Evolutionary conservation across 2,888 invertebrate genomes (phyloP).

Genomic region (Hypercompe scribonia): DNA sequence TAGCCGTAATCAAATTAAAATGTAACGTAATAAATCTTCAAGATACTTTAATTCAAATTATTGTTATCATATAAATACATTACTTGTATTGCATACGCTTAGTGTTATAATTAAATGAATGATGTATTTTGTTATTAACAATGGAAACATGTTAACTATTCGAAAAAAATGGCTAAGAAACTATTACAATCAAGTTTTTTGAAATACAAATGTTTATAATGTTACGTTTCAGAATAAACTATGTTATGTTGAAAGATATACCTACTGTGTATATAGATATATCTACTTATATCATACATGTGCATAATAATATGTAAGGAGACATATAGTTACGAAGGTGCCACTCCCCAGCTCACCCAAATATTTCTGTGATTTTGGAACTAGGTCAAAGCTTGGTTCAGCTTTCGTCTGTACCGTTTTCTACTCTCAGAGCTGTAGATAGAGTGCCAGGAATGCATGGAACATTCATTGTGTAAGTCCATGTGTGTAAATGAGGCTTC

Average conservation of each 20-base stretch:
- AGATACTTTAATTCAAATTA: neutral
- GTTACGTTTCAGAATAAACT: neutral
- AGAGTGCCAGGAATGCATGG: constrained; percentile 55
- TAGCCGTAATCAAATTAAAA: neutral
- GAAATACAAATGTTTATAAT: neutral
- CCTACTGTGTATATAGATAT: neutral
- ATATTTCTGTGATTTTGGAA: constrained; percentile 71
- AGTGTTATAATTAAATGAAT: neutral
- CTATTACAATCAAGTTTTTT: neutral
- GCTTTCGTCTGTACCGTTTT: constrained; percentile 55
- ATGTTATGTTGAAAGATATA: constrained; percentile 2
- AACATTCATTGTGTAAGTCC: constrained; percentile 59
- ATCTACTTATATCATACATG: constrained; percentile 28
- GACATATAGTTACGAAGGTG: constrained; percentile 68
- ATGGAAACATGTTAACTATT: neutral
- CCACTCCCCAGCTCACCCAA: constrained; percentile 74
- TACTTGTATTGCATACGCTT: neutral
- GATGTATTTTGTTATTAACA: neutral
- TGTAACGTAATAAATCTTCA: too few relatives aligned
- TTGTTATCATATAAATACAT: neutral
- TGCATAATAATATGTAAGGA: constrained; percentile 48
- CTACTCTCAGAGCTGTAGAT: constrained; percentile 57
- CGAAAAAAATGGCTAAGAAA: neutral
- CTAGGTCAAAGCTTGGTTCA: constrained; percentile 70
- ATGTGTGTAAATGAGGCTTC: constrained; percentile 70